These are phyloP conservation scores for Laupala kohalensis DNA, from an alignment of 1,140 invertebrate genomes.

Conservation along the genomic window DNA sequence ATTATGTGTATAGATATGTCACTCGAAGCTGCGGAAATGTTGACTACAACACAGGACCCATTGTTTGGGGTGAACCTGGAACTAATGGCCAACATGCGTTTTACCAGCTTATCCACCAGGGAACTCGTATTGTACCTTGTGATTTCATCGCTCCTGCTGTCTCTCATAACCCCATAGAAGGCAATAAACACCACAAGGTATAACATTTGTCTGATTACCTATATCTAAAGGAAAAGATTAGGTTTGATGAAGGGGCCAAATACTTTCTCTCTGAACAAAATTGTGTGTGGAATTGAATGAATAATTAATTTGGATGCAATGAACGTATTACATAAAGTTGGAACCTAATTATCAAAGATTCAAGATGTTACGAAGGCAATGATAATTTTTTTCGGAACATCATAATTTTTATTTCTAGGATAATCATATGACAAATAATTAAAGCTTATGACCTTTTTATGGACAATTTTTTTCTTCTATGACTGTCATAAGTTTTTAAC, in stretches of 20 bases:
- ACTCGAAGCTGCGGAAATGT: constrained; percentile 64
- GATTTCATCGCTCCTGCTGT: constrained; percentile 93
- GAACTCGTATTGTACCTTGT: constrained; percentile 78
- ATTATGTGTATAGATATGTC: constrained; percentile 28
- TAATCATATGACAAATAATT: too few species aligned
- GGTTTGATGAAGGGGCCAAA: too few species aligned
- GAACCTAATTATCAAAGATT: too few species aligned
- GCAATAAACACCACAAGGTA: constrained; percentile 56
- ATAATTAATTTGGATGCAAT: neutral
- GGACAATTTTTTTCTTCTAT: too few species aligned
- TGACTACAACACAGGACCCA: constrained; percentile 75
- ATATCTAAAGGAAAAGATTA: too few species aligned
- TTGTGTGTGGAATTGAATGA: neutral
- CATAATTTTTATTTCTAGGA: too few species aligned
- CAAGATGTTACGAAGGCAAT: too few species aligned
- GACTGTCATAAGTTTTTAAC: too few species aligned
- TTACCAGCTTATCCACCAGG: constrained; percentile 93
- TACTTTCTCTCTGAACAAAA: neutral
- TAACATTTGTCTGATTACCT: neutral
- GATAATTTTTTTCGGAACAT: too few species aligned
- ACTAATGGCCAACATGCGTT: constrained; percentile 99
- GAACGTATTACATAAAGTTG: neutral
- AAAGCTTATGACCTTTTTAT: too few species aligned
- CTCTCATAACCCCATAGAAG: constrained; percentile 82
- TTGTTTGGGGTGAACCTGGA: constrained; percentile 94